Conservation (phyloP, 2,888 invertebrate genomes). For the Biston betularia region DNA sequence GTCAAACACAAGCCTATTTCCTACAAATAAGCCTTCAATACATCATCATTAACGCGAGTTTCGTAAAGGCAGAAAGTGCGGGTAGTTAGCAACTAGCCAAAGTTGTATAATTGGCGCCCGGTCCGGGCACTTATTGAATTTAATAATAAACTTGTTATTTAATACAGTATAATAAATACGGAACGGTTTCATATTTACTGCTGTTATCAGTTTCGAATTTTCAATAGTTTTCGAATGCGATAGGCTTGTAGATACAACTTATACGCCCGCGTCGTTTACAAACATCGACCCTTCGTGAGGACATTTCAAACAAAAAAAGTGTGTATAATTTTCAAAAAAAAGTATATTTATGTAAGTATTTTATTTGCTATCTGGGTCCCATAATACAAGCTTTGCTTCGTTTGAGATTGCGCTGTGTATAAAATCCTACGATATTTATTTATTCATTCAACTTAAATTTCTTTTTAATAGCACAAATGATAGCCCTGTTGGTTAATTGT, state of each 20-base stretch:
- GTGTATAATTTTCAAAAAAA: too few species aligned
- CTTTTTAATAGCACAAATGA: too few species aligned
- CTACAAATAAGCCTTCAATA: constrained; percentile 7
- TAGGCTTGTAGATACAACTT: background rate
- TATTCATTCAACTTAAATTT: too few species aligned
- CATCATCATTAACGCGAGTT: constrained; percentile 24
- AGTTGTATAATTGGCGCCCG: constrained; percentile 55
- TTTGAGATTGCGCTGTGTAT: too few species aligned
- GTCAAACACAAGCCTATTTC: background rate
- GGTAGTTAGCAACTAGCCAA: constrained; percentile 47
- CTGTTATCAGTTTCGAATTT: constrained; percentile 21
- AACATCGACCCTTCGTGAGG: background rate
- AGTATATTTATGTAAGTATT: too few species aligned
- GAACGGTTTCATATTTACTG: constrained; percentile 31
- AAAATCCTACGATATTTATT: too few species aligned
- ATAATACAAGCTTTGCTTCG: too few species aligned
- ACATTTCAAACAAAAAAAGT: too few species aligned
- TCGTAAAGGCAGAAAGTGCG: constrained; percentile 21
- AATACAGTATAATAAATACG: constrained; percentile 49
- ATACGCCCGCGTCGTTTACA: background rate
- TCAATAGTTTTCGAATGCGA: constrained; percentile 3
- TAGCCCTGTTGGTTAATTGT: too few species aligned
- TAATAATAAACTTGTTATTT: constrained; percentile 48
- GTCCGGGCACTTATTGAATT: constrained; percentile 56
- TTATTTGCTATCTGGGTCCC: too few species aligned